Percentiles rank a stretch among this genome's conserved stretches.
phyloP scores from a whole-genome alignment of 1,140 invertebrate genomes.

The Olivierus martensii region DNA sequence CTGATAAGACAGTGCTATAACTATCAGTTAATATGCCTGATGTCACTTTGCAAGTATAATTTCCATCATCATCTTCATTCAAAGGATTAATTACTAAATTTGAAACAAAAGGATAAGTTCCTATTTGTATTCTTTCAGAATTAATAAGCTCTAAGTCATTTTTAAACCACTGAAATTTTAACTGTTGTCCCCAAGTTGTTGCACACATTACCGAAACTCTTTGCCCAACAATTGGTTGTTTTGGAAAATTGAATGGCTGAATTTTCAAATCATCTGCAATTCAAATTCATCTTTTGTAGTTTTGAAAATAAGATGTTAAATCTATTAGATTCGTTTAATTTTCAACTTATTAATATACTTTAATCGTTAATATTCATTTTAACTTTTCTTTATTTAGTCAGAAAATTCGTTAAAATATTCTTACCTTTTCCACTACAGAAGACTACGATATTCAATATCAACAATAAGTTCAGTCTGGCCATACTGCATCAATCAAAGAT shows the following conservation, averaged over 20 bases:
- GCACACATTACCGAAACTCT: conserved; percentile 13
- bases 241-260: conserved; percentile 9
- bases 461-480: too few species aligned
- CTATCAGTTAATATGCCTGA: neutral
- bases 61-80: conserved; percentile 9
- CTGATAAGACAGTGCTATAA: neutral
- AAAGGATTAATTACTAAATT: conserved; percentile 6
- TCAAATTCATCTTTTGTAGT: too few species aligned
- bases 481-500: too few species aligned
- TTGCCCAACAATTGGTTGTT: conserved; percentile 2
- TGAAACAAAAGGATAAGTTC: neutral
- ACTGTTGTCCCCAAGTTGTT: neutral
- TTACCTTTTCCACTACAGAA: too few species aligned
- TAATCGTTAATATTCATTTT: too few species aligned
- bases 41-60: conserved; percentile 7
- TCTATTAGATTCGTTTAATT: too few species aligned
- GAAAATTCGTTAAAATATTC: too few species aligned
- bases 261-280: conserved; percentile 4
- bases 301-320: too few species aligned
- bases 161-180: neutral
- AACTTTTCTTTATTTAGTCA: too few species aligned
- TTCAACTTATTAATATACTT: too few species aligned
- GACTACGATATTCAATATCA: too few species aligned
- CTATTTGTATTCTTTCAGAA: neutral
- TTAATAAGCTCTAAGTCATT: neutral